A percentile compares a stretch with the other conserved stretches of the same genome.
These are phyloP conservation scores for Actias luna DNA, from an alignment of 2,888 invertebrate genomes.

Conservation along the genomic window DNA sequence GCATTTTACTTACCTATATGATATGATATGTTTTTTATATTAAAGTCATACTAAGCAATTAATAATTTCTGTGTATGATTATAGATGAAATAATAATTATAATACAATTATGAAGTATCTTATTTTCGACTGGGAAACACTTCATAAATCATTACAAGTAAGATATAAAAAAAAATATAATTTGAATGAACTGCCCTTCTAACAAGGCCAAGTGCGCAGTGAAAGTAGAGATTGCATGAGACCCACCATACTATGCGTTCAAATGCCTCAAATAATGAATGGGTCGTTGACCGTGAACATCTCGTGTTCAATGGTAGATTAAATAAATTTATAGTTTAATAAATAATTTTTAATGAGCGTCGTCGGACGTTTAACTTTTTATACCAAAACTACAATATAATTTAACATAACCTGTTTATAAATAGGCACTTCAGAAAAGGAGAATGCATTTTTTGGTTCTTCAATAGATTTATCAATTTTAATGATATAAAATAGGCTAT, in stretches of 20 bases:
- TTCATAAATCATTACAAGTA: neutral
- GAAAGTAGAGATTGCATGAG: slow-evolving; percentile 44
- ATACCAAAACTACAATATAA: neutral
- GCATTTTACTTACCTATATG: too few species aligned
- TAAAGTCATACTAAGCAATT: too few species aligned
- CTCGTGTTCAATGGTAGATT: slow-evolving; percentile 15
- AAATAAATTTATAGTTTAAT: slow-evolving; percentile 3
- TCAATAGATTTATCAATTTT: too few species aligned
- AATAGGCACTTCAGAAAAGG: neutral
- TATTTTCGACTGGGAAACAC: neutral
- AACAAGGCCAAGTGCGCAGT: slow-evolving; percentile 55
- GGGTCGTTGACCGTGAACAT: slow-evolving; percentile 31
- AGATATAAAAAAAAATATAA: slow-evolving; percentile 24
- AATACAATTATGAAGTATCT: neutral
- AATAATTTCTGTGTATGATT: too few species aligned
- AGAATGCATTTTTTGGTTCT: too few species aligned
- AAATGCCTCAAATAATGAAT: slow-evolving; percentile 24
- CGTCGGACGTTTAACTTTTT: neutral
- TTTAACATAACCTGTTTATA: neutral
- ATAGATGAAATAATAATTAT: too few species aligned
- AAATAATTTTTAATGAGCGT: neutral
- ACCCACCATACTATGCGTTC: slow-evolving; percentile 7
- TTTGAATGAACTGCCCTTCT: slow-evolving; percentile 46
- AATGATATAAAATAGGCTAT: too few species aligned
- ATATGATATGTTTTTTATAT: too few species aligned